These are phyloP conservation scores for Axis porcinus DNA, from an alignment of 2,113 vertebrate genomes.

Conservation along the genomic window DNA sequence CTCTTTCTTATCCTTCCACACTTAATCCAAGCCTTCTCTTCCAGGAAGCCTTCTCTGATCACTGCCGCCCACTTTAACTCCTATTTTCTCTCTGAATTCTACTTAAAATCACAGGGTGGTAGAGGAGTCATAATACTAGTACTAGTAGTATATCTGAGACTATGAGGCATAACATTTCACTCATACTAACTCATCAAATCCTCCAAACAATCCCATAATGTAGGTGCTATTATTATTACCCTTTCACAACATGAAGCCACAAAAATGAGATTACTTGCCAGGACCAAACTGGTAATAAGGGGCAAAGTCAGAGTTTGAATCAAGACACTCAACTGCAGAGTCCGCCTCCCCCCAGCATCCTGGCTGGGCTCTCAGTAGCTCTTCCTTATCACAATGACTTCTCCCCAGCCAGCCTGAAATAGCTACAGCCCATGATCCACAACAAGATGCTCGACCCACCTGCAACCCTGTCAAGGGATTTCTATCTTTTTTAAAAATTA, in stretches of 20 bases:
- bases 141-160: neutral
- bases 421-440: neutral
- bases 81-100: neutral
- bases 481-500: neutral
- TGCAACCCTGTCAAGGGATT: neutral
- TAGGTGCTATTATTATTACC: neutral
- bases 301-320: neutral
- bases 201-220: neutral
- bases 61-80: neutral
- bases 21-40: neutral
- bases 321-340: neutral
- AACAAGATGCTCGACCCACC: neutral
- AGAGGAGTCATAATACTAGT: neutral
- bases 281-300: neutral
- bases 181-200: neutral
- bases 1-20: neutral
- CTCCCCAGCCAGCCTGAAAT: neutral
- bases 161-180: neutral
- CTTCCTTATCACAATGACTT: neutral
- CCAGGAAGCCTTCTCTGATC: conserved; percentile 4
- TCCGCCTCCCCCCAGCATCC: neutral
- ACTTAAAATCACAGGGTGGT: neutral
- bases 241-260: neutral
- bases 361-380: neutral
- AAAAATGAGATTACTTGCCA: neutral